Base-by-base conservation (phyloP, 2,113 vertebrate species). In the Aspidoscelis tigris region DNA sequence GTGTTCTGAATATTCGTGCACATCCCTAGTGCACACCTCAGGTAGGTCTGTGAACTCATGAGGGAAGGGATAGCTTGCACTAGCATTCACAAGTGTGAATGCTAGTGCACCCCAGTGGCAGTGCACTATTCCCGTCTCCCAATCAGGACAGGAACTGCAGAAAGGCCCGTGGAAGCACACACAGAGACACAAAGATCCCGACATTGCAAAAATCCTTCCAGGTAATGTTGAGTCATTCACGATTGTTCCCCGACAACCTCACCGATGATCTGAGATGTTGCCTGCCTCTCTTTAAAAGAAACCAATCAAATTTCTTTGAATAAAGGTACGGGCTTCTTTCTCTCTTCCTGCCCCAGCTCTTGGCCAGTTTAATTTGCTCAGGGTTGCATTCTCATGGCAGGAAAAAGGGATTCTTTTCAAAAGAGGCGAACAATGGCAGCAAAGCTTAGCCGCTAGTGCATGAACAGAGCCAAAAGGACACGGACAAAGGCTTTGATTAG, bases 191-290 rank as follows among this genome's bases (percentile, higher is more conserved):
- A 58, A 11, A 58, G 53, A 58, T 58, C 10, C 55, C 55, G 14
- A 58, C 55, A 7, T 58, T 61, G 2, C 58, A 61, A 61, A 61
- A 61, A 61, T 89, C 89, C 86, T 86, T 86, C 88, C 85, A 92
- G 84, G 86, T 90, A 86, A 93, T 92, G 92, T 92, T 95, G 94
- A 95, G 93, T 94, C 33, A 61, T 14, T 61, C 12, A 18, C 58
- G 18, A 61, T 14, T 18, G 14, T 18, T 18, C 58, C 55, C 58
- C 4, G 58, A 61, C 12, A 70, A 89, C 88, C 84, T 87, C 83
- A 80, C 65, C 81, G 89, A 87, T 26, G 61, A 81, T 66, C 72
- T 10, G n/a, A 70, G 68, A 58, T 72, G 93, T 91, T 69, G 44
- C 72, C 84, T 85, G 53, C 85, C 68, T 93, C 44, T 50, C 87